Conservation (phyloP, 1,140 invertebrate species). For the Eufriesea mexicana region DNA sequence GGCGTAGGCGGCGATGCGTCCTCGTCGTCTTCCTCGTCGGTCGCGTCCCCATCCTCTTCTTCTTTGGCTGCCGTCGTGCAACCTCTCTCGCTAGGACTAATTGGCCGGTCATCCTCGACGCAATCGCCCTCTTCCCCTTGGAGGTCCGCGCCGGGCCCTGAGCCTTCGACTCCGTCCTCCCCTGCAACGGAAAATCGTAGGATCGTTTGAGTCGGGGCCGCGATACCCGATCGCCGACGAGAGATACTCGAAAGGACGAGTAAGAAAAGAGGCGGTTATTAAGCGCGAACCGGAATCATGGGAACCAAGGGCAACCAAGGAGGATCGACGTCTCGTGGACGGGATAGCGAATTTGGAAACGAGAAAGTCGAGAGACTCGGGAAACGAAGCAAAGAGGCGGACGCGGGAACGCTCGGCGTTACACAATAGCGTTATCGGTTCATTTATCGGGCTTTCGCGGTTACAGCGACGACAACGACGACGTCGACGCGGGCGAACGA, state of each 20-base stretch:
- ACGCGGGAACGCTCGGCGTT: conserved; percentile 69
- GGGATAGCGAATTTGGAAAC: conserved; percentile 51
- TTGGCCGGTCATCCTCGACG: conserved; percentile 82
- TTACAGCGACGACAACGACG: conserved; percentile 42
- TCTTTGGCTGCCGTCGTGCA: conserved; percentile 78
- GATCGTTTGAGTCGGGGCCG: background rate
- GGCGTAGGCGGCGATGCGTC: conserved; percentile 73
- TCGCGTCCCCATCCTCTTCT: conserved; percentile 80
- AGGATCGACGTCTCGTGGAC: background rate
- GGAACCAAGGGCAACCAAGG: conserved; percentile 8
- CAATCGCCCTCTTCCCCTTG: conserved; percentile 83
- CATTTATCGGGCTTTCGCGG: conserved; percentile 80
- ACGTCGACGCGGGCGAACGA: conserved; percentile 46
- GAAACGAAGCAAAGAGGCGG: conserved; percentile 72
- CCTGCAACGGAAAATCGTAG: conserved; percentile 78
- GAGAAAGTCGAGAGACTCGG: conserved; percentile 42
- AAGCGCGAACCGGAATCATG: no score
- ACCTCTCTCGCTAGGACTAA: conserved; percentile 82
- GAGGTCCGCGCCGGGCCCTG: conserved; percentile 82
- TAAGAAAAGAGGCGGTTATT: no score
- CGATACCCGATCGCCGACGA: no score
- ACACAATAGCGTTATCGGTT: conserved; percentile 81
- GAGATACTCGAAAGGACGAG: no score
- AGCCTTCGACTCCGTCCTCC: conserved; percentile 84
- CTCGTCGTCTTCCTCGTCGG: conserved; percentile 79